Evolutionary conservation across 2,113 vertebrate genomes (phyloP).

Genomic region (Rhea pennata): DNA sequence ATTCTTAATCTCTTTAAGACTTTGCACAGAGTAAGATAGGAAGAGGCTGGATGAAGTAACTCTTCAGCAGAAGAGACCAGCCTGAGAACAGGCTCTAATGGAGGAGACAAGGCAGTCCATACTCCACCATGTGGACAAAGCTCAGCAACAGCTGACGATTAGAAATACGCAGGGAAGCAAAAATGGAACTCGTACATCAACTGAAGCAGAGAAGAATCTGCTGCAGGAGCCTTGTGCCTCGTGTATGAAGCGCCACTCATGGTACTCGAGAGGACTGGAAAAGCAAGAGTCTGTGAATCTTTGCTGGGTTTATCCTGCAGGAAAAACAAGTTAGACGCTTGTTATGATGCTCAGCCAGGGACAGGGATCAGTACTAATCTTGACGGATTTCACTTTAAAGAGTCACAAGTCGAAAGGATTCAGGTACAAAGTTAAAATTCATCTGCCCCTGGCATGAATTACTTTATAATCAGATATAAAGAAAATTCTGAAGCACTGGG

Average conservation of each 20-base stretch:
- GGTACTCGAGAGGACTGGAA: background rate
- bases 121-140: background rate
- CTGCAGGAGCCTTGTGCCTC: background rate
- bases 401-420: background rate
- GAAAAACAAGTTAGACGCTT: background rate
- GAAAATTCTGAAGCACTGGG: background rate
- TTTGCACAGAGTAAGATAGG: background rate
- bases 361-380: rapidly evolving
- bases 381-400: background rate
- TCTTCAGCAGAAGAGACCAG: background rate
- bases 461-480: background rate
- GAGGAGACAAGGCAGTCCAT: background rate
- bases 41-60: background rate
- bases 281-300: background rate
- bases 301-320: background rate
- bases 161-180: background rate
- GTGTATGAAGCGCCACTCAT: rapidly evolving
- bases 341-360: background rate
- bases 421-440: background rate
- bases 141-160: rapidly evolving
- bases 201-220: background rate
- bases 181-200: background rate
- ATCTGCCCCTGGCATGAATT: background rate
- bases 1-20: background rate
- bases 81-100: background rate